Percentiles rank a stretch among this genome's conserved stretches.
These are phyloP conservation scores for Lysandra coridon DNA, from an alignment of 2,888 invertebrate genomes.

Conservation along the genomic window DNA sequence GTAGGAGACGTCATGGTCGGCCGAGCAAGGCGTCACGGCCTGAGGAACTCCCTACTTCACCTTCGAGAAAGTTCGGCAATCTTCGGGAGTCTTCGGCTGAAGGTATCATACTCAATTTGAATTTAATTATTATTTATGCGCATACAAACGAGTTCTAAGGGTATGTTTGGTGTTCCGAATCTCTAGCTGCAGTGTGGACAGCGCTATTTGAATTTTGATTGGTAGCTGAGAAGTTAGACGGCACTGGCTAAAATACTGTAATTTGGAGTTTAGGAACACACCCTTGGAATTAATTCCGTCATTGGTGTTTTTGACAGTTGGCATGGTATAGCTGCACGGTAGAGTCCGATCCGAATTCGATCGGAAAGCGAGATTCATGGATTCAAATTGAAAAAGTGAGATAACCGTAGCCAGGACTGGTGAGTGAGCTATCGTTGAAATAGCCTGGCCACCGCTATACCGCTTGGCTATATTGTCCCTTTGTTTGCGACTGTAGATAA, in stretches of 20 bases:
- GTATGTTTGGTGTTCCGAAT: not conserved
- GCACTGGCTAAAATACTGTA: not conserved
- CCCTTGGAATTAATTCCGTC: too few relatives aligned
- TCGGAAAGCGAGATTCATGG: too few relatives aligned
- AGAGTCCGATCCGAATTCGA: too few relatives aligned
- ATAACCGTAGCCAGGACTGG: too few relatives aligned
- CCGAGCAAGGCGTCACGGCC: conserved; percentile 62
- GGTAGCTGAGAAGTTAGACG: not conserved
- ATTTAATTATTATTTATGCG: conserved; percentile 56
- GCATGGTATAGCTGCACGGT: too few relatives aligned
- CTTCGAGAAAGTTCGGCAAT: conserved; percentile 59
- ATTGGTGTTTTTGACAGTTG: too few relatives aligned
- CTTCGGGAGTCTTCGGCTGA: conserved; percentile 51
- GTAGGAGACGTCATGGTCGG: conserved; percentile 62
- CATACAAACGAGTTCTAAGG: conserved; percentile 39
- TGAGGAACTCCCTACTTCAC: conserved; percentile 54
- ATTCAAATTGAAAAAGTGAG: too few relatives aligned
- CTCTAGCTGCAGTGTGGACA: not conserved
- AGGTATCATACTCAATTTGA: conserved; percentile 50
- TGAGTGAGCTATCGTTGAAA: too few relatives aligned
- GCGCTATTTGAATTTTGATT: not conserved
- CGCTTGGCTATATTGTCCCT: not conserved
- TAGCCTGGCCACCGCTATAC: too few relatives aligned
- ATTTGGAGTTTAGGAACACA: not conserved
- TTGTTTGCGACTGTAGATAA: not conserved